These are phyloP conservation scores for Drosophila prostipennis DNA, from an alignment of 2,888 invertebrate species.

Conservation along the genomic window DNA sequence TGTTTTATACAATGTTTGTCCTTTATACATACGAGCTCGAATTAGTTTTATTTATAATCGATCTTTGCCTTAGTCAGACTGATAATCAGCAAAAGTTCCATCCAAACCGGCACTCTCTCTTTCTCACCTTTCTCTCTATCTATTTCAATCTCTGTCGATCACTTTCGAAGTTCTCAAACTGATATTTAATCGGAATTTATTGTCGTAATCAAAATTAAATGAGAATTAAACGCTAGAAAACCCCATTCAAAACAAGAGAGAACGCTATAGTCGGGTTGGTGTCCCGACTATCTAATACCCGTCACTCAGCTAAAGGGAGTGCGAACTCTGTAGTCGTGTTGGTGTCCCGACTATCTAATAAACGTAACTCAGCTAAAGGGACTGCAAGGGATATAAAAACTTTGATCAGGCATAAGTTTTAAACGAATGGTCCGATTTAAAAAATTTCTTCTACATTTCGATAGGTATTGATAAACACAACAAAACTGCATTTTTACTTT, in stretches of 20 bases:
- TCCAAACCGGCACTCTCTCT: conserved; percentile 23
- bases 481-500: too few relatives aligned
- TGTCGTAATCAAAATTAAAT: conserved; percentile 63
- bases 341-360: too few relatives aligned
- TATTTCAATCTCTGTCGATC: conserved; percentile 32
- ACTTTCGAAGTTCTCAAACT: conserved; percentile 33
- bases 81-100: conserved; percentile 46
- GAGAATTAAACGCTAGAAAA: conserved; percentile 15
- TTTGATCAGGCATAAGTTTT: too few relatives aligned
- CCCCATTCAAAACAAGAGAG: conserved; percentile 3
- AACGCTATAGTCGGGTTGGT: too few relatives aligned
- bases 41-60: conserved; percentile 34
- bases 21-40: conserved; percentile 34
- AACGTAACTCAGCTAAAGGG: too few relatives aligned
- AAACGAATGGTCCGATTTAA: too few relatives aligned
- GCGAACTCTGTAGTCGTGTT: too few relatives aligned
- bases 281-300: too few relatives aligned
- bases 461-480: too few relatives aligned
- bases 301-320: too few relatives aligned
- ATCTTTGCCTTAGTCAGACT: conserved; percentile 40
- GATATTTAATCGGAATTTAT: conserved; percentile 58
- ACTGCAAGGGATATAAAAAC: too few relatives aligned
- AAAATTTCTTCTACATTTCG: too few relatives aligned
- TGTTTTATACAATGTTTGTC: conserved; percentile 48
- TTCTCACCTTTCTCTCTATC: neutral